Percentiles rank a stretch among this genome's conserved stretches.
Conservation (phyloP, 2,888 invertebrate genomes). For the Eupithecia subumbrata region DNA sequence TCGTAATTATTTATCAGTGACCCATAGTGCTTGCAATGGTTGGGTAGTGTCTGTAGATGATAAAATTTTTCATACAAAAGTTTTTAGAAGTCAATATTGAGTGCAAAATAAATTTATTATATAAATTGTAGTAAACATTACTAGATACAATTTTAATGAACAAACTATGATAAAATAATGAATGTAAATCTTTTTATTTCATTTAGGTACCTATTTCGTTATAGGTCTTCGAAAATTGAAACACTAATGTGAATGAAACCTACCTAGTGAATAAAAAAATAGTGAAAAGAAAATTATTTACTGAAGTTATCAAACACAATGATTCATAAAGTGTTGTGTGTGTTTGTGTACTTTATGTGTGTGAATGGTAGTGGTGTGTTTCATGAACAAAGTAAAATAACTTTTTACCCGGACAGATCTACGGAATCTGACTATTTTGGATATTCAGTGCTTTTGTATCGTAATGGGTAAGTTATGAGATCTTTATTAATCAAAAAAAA, state of each 20-base stretch:
- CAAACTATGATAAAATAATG: background rate
- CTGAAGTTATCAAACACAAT: constrained; percentile 20
- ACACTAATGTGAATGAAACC: background rate
- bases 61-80: background rate
- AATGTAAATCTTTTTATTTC: background rate
- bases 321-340: constrained; percentile 24
- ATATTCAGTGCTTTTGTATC: constrained; percentile 59
- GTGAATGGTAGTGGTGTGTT: constrained; percentile 54
- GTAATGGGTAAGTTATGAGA: constrained; percentile 55
- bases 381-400: constrained; percentile 62
- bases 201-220: background rate
- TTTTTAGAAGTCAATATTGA: background rate
- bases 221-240: background rate
- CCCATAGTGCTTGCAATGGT: constrained; percentile 11
- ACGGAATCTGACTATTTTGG: constrained; percentile 62
- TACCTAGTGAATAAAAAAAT: background rate
- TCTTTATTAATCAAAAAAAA: too few relatives aligned
- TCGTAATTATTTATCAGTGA: constrained; percentile 22
- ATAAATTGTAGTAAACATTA: background rate
- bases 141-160: background rate
- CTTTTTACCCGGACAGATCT: constrained; percentile 53
- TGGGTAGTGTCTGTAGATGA: constrained; percentile 11
- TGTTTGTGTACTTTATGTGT: constrained; percentile 28
- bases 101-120: too few relatives aligned
- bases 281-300: background rate